Conservation (phyloP, 1,140 invertebrate species). For the Tetramorium alpestre region DNA sequence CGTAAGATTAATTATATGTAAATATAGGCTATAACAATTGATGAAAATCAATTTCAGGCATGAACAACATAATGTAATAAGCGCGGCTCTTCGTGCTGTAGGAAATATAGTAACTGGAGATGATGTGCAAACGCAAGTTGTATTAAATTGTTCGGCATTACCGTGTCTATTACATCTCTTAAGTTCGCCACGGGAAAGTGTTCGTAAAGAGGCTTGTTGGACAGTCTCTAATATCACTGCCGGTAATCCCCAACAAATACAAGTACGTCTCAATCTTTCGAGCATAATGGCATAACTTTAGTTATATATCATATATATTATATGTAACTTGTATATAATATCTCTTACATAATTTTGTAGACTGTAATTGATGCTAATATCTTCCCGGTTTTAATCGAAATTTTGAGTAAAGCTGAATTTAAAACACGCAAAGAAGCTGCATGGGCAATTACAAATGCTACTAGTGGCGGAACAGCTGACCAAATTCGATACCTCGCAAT, state of each 20-base stretch:
- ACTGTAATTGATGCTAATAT: slow-evolving; percentile 98
- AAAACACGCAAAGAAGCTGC: slow-evolving; percentile 98
- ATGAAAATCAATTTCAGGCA: slow-evolving; percentile 87
- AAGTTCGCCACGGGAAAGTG: slow-evolving; percentile 92
- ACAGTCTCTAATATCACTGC: slow-evolving; percentile 99
- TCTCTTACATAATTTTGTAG: slow-evolving; percentile 86
- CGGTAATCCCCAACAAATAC: slow-evolving; percentile 97
- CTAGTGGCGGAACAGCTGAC: slow-evolving; percentile 96
- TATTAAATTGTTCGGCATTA: slow-evolving; percentile 96
- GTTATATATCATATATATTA: not conserved
- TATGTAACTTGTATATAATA: not conserved
- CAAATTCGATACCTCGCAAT: slow-evolving; percentile 92
- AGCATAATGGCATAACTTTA: not conserved
- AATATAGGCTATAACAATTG: not conserved
- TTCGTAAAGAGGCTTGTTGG: slow-evolving; percentile 99
- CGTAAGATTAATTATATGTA: not conserved
- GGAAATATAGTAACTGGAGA: slow-evolving; percentile 99
- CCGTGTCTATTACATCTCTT: slow-evolving; percentile 94
- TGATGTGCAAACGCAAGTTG: slow-evolving; percentile 98
- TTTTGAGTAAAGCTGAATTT: slow-evolving; percentile 96
- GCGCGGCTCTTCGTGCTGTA: slow-evolving; percentile 97
- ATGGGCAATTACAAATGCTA: slow-evolving; percentile 99
- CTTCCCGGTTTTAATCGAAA: slow-evolving; percentile 96
- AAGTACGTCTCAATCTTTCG: slow-evolving; percentile 85
- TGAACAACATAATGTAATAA: slow-evolving; percentile 95